Percentiles rank a stretch among this genome's conserved stretches.
Conservation (phyloP, 2,113 vertebrate genomes). For the Climacteris rufus region DNA sequence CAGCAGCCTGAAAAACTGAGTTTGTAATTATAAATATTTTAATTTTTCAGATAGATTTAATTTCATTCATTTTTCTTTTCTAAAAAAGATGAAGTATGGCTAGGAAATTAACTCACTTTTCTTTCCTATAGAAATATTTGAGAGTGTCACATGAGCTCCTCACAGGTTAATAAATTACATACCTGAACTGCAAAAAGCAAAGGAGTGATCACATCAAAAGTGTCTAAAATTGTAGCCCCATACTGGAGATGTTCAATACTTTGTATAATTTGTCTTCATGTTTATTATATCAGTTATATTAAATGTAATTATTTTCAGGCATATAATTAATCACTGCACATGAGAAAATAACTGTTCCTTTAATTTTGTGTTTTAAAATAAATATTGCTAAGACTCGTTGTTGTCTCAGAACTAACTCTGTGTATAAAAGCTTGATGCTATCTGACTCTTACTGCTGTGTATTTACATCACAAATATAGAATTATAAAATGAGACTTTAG, state of each 20-base stretch:
- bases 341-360: not conserved
- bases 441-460: not conserved
- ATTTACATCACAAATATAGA: not conserved
- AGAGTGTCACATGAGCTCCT: not conserved
- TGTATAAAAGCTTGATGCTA: not conserved
- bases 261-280: not conserved
- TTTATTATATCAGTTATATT: not conserved
- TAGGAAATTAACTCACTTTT: not conserved
- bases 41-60: not conserved
- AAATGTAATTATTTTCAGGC: not conserved
- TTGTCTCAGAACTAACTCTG: not conserved
- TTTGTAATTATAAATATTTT: not conserved
- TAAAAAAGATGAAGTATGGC: not conserved
- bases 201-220: not conserved
- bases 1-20: not conserved
- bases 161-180: not conserved
- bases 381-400: not conserved
- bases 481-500: not conserved
- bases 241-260: not conserved
- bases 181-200: not conserved
- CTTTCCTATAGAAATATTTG: not conserved
- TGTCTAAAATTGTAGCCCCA: rapidly evolving
- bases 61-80: not conserved
- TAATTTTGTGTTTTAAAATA: not conserved
- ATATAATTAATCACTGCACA: not conserved